A percentile compares a stretch with the other conserved stretches of the same genome.
Conservation (phyloP, 2,113 vertebrate genomes). For the Crypturellus undulatus region DNA sequence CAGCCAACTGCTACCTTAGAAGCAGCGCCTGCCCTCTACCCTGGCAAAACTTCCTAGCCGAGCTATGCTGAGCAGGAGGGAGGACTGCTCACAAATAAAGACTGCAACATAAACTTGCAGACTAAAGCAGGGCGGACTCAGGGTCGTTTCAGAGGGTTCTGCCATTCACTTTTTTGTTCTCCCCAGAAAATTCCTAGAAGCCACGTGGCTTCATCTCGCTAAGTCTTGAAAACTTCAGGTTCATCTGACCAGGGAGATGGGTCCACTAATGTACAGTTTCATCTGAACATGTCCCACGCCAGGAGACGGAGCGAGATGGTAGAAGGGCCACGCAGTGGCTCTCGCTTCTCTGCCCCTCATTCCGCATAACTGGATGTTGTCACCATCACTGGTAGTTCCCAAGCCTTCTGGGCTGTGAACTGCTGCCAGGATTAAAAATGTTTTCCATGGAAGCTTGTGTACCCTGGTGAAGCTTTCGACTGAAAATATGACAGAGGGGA, state of each 20-base stretch:
- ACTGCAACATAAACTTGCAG: fast-evolving
- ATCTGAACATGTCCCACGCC: background rate
- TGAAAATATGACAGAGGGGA: background rate
- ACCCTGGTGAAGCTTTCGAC: background rate
- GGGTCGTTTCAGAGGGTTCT: background rate
- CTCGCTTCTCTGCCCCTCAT: background rate
- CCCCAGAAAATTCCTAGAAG: background rate
- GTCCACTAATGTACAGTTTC: background rate
- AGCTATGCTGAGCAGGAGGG: background rate
- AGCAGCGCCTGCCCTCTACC: background rate
- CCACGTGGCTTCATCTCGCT: background rate
- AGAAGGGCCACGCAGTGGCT: background rate
- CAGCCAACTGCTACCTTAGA: background rate
- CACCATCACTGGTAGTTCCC: background rate
- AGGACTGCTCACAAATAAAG: background rate
- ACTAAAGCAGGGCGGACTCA: background rate
- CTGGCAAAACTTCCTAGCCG: background rate
- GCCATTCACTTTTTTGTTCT: background rate
- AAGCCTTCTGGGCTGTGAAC: background rate
- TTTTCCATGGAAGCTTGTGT: background rate
- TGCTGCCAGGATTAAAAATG: background rate
- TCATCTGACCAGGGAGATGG: background rate
- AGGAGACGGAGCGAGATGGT: background rate
- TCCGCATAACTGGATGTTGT: background rate
- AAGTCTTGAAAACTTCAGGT: background rate